A percentile compares a stretch with the other conserved stretches of the same genome.
Conservation (phyloP, 2,888 invertebrate genomes). For the Amaurobius ferox region DNA sequence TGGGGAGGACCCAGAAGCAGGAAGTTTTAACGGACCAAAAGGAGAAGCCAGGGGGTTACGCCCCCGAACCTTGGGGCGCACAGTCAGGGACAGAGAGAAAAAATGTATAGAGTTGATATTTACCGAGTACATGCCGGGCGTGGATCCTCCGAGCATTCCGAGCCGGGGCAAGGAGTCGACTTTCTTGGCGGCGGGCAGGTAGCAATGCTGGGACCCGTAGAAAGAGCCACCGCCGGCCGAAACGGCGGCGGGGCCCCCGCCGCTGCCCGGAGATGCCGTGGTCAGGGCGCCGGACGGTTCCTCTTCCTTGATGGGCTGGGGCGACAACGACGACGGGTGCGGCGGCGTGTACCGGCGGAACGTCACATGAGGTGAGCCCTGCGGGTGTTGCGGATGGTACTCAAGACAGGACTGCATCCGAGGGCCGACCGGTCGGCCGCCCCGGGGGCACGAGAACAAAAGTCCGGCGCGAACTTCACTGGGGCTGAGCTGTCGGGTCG, state of each 20-base stretch:
- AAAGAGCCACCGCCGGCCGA: constrained; percentile 65
- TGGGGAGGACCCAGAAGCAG: no score
- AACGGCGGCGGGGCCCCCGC: constrained; percentile 61
- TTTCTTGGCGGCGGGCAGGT: constrained; percentile 63
- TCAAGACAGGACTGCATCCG: constrained; percentile 72
- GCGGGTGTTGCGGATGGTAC: constrained; percentile 45
- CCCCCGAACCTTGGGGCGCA: background rate
- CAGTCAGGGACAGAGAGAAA: background rate
- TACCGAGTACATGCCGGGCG: constrained; percentile 73
- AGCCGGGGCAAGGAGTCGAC: constrained; percentile 66
- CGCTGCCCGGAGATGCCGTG: constrained; percentile 62
- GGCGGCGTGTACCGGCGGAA: constrained; percentile 61
- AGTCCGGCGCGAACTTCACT: background rate
- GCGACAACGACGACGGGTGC: constrained; percentile 32
- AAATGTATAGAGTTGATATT: constrained; percentile 28
- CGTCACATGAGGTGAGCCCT: constrained; percentile 62
- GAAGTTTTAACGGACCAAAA: no score
- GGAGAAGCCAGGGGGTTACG: no score
- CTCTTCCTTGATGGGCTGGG: constrained; percentile 68
- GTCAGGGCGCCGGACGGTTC: constrained; percentile 68
- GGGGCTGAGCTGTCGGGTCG: constrained; percentile 17
- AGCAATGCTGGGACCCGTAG: constrained; percentile 68
- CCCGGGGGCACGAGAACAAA: background rate
- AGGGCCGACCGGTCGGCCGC: constrained; percentile 38
- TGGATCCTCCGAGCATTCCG: constrained; percentile 70